Percentiles rank a stretch among this genome's conserved stretches.
Evolutionary conservation across 2,113 vertebrate genomes (phyloP).

Genomic region (Rousettus leschenaultii): DNA sequence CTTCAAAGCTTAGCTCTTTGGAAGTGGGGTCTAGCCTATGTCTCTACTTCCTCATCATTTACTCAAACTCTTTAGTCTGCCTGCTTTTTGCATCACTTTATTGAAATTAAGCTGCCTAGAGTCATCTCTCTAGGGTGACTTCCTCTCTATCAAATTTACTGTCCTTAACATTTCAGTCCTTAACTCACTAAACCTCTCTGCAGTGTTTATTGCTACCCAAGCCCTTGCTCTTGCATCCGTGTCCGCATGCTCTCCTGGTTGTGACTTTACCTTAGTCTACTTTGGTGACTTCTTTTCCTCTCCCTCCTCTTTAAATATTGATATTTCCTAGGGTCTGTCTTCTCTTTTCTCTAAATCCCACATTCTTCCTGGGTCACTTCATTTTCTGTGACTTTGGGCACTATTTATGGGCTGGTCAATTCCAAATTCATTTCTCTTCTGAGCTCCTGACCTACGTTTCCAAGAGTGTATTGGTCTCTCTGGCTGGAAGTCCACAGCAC

Average conservation of each 20-base stretch:
- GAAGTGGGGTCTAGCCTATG: neutral
- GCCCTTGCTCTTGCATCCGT: neutral
- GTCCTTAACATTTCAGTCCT: neutral
- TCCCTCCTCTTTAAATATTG: neutral
- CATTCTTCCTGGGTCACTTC: neutral
- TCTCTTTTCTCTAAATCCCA: neutral
- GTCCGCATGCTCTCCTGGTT: neutral
- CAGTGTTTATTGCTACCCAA: too few relatives aligned
- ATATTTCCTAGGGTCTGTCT: neutral
- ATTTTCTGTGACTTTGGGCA: neutral
- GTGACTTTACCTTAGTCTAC: neutral
- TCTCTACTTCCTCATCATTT: neutral
- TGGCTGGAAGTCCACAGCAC: neutral
- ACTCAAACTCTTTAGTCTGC: neutral
- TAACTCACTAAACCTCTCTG: neutral
- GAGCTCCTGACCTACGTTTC: neutral
- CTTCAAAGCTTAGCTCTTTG: neutral
- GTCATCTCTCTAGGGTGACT: neutral
- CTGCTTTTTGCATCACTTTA: neutral
- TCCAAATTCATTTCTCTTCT: neutral
- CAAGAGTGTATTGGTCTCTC: neutral
- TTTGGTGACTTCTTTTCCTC: neutral
- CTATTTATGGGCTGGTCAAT: neutral
- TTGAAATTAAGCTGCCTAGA: neutral
- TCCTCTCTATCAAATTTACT: neutral